phyloP scores from a whole-genome alignment of 2,797 vertebrate genomes.

The Eidolon dupreanum region DNA sequence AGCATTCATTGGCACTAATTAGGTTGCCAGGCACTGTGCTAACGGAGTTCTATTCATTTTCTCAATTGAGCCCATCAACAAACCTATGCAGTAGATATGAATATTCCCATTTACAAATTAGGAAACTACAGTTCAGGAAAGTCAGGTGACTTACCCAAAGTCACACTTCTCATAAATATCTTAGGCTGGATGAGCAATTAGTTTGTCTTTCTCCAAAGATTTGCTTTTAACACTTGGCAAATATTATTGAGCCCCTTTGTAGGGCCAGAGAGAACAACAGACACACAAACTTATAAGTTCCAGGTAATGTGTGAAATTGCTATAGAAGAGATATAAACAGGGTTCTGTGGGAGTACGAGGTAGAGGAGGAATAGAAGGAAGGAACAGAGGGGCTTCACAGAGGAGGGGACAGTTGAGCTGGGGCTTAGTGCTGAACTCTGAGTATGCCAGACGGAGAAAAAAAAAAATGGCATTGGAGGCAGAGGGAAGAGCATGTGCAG shows the following conservation, averaged over 20 bases:
- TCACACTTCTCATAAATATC: background rate
- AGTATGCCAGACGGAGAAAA: background rate
- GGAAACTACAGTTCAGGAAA: background rate
- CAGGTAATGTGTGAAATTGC: background rate
- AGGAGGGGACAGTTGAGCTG: background rate
- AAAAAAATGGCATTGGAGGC: background rate
- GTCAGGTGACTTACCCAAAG: conserved; percentile 5
- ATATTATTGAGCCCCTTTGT: background rate
- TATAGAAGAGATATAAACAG: background rate
- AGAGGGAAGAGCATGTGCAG: background rate
- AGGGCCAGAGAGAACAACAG: background rate
- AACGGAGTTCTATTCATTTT: conserved; percentile 2
- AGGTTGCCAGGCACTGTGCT: background rate
- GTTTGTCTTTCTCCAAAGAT: background rate
- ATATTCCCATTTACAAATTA: background rate
- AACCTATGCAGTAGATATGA: background rate
- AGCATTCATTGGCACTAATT: background rate
- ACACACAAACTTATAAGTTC: background rate
- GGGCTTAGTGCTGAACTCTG: background rate
- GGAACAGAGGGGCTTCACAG: background rate
- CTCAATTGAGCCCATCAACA: background rate
- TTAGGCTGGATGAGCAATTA: background rate
- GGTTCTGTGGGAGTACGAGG: rapidly evolving
- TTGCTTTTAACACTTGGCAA: background rate
- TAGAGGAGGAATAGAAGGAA: rapidly evolving